A percentile compares a stretch with the other conserved stretches of the same genome.
Evolutionary conservation across 2,113 vertebrate genomes (phyloP).

Genomic region (Corapipo altera): DNA sequence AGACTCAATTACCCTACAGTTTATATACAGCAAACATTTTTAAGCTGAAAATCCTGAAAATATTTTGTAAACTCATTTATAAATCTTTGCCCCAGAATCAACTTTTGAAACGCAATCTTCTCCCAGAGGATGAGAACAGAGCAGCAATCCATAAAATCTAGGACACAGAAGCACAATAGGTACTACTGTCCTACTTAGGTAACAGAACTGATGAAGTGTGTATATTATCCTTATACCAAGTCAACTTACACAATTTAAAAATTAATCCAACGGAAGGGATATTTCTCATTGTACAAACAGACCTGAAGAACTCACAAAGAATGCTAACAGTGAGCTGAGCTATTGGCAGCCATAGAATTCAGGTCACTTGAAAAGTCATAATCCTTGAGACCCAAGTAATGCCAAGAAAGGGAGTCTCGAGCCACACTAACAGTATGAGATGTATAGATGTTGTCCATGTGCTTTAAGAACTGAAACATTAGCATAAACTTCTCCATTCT

Average conservation of each 20-base stretch:
- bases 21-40: not conserved
- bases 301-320: not conserved
- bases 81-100: conserved; percentile 5
- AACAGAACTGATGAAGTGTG: not conserved
- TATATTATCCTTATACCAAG: not conserved
- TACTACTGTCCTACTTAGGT: conserved; percentile 33
- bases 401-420: not conserved
- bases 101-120: conserved; percentile 21
- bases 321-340: not conserved
- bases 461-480: not conserved
- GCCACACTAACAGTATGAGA: not conserved
- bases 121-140: conserved; percentile 12
- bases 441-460: not conserved
- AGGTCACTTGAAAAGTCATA: not conserved
- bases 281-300: not conserved
- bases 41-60: not conserved
- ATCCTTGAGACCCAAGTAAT: not conserved
- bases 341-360: not conserved
- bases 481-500: not conserved
- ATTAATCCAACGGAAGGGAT: not conserved
- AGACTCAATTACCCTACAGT: not conserved
- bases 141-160: conserved; percentile 12
- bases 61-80: conserved; percentile 18
- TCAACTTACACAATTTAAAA: not conserved
- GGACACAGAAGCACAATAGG: not conserved